Evolutionary conservation across 2,888 invertebrate species (phyloP).

Genomic region (Campoplex nolae): DNA sequence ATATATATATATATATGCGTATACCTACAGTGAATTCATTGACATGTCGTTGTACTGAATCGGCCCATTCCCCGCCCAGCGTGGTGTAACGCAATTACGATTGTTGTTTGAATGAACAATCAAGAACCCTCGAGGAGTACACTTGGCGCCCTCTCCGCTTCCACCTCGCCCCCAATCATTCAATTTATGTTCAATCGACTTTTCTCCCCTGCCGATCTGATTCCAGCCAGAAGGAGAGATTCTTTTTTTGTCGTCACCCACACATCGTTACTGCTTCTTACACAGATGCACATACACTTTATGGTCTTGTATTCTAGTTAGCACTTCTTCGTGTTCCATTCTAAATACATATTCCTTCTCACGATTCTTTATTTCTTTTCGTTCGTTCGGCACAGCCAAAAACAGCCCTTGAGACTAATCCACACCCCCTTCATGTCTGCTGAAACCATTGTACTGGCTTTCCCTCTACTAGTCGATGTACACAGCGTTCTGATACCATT

Average conservation of each 20-base stretch:
- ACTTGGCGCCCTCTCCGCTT: conserved; percentile 37
- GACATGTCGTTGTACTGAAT: conserved; percentile 54
- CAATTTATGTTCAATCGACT: conserved; percentile 85
- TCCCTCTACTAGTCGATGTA: not conserved
- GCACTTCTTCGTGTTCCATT: conserved; percentile 26
- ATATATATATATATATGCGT: not conserved
- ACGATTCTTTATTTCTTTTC: conserved; percentile 63
- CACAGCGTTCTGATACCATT: not conserved
- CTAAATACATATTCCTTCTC: conserved; percentile 62
- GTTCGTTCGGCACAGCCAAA: conserved; percentile 31
- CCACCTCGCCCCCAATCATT: conserved; percentile 81
- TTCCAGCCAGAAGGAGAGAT: conserved; percentile 47
- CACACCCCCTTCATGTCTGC: conserved; percentile 47
- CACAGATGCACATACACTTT: conserved; percentile 3
- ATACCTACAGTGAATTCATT: conserved; percentile 56
- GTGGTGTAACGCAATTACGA: conserved; percentile 84
- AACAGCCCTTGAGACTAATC: conserved; percentile 69
- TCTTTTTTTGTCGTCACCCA: conserved; percentile 53
- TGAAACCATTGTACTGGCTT: conserved; percentile 58
- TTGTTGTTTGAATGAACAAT: conserved; percentile 85
- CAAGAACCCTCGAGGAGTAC: conserved; percentile 84
- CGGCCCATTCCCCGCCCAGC: conserved; percentile 67
- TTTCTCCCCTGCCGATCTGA: conserved; percentile 69
- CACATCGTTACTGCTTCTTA: conserved; percentile 19
- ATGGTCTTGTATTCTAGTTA: conserved; percentile 37